Conservation (phyloP, 64 coral and sea anemone species). For the Stichodactyla mertensii region DNA sequence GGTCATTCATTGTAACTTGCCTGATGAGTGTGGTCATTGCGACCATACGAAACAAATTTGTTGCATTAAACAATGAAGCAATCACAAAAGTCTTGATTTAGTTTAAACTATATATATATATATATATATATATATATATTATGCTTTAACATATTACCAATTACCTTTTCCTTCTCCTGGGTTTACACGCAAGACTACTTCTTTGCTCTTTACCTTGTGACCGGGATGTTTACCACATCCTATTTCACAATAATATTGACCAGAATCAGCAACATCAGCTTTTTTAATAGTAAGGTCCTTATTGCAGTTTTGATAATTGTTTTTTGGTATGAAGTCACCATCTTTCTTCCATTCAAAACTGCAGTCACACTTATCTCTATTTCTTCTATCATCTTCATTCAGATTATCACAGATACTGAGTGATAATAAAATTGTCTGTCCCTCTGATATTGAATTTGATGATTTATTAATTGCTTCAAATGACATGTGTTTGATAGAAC, state of each 20-base stretch:
- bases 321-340: neutral
- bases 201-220: neutral
- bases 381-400: neutral
- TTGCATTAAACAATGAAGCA: no score
- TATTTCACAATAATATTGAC: constrained; percentile 1
- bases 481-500: neutral
- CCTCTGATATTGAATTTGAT: neutral
- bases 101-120: no score
- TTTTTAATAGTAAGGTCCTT: neutral
- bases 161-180: neutral
- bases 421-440: neutral
- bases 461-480: neutral
- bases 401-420: neutral
- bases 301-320: neutral
- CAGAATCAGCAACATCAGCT: neutral
- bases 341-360: neutral
- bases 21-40: no score
- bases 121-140: no score
- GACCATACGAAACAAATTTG: no score
- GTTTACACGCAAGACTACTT: neutral
- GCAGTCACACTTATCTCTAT: neutral
- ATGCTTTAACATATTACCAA: no score
- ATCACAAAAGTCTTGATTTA: no score
- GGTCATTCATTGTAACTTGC: no score
- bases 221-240: neutral